Conservation (phyloP, 2,113 vertebrate species). For the Cyanoderma ruficeps region DNA sequence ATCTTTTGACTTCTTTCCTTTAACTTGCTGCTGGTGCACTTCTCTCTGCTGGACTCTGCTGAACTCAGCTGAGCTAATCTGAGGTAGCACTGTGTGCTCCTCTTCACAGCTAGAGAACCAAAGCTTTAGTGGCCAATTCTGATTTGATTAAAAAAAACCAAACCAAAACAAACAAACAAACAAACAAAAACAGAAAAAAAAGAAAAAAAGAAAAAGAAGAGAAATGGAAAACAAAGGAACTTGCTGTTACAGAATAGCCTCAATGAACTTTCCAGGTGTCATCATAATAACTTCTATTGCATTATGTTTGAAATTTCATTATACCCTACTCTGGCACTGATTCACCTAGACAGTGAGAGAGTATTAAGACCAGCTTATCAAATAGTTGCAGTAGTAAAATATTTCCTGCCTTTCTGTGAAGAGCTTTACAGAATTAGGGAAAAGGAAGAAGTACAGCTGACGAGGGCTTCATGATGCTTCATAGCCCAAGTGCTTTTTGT, state of each 20-base stretch:
- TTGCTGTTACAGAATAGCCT: neutral
- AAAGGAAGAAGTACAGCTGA: neutral
- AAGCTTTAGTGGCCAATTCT: neutral
- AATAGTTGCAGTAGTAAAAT: conserved; percentile 42
- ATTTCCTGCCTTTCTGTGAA: conserved; percentile 40
- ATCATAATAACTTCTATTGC: neutral
- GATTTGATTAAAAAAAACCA: neutral
- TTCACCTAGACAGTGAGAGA: conserved; percentile 25
- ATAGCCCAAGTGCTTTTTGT: neutral
- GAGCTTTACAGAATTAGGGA: neutral
- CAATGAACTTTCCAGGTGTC: conserved; percentile 28
- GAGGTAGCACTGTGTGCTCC: neutral
- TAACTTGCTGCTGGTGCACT: neutral
- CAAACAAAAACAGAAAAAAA: neutral
- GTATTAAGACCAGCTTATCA: conserved; percentile 42
- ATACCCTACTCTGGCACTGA: neutral
- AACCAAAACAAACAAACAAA: too few species aligned
- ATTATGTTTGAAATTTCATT: conserved; percentile 34
- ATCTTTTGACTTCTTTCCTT: neutral
- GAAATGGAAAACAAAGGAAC: neutral
- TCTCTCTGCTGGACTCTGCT: neutral
- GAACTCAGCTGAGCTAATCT: neutral
- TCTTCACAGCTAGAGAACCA: neutral
- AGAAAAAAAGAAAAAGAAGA: neutral
- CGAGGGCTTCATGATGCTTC: neutral